Evolutionary conservation across 2,797 vertebrate species (phyloP).

Genomic region (Neopelma chrysocephalum): DNA sequence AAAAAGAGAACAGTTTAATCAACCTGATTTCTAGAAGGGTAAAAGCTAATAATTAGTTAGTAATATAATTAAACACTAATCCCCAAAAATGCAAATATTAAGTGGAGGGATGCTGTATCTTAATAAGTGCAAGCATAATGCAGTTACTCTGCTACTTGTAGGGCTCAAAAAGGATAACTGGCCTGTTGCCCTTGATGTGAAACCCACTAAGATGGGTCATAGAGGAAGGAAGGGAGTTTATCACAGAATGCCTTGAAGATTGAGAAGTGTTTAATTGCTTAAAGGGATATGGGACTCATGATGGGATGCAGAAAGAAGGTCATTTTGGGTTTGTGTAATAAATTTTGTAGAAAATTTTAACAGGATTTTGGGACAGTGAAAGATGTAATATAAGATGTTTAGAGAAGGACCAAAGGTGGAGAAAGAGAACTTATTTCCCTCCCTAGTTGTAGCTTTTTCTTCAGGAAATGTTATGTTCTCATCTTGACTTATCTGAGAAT

Average conservation of each 20-base stretch:
- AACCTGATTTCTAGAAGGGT: background rate
- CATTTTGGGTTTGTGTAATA: background rate
- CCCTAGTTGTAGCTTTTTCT: background rate
- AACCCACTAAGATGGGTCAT: background rate
- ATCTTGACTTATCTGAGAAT: accelerated
- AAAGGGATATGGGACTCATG: background rate
- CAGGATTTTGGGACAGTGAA: background rate
- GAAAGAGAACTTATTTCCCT: background rate
- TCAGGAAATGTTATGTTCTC: background rate
- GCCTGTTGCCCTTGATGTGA: background rate
- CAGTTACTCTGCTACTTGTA: background rate
- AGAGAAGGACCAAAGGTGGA: background rate
- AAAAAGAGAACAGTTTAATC: background rate
- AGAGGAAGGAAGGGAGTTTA: background rate
- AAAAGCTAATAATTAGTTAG: background rate
- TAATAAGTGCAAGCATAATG: background rate
- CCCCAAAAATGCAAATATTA: background rate
- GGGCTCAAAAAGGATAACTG: background rate
- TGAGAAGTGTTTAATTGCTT: background rate
- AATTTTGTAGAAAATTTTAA: background rate
- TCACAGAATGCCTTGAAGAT: background rate
- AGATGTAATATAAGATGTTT: background rate
- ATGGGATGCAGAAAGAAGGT: background rate
- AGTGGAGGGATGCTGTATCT: background rate
- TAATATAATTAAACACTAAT: background rate